Evolutionary conservation across 1,140 invertebrate genomes (phyloP), one percentile per base, ranked within the genome.

Genomic region (Drosophila lacertosa): DNA sequence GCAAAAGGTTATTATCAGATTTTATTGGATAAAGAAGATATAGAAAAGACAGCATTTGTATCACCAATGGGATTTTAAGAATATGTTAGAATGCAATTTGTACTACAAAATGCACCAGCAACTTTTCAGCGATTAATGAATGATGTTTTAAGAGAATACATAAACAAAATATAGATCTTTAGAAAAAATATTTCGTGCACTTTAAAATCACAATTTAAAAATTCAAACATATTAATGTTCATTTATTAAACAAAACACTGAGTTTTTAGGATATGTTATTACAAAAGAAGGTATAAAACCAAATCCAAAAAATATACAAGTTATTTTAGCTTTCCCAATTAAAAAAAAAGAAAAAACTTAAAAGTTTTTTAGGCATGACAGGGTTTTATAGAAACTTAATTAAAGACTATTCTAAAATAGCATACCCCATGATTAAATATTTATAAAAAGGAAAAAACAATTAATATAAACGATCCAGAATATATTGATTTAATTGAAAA

Each of bases 401-500:
- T 4, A 42, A 18, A 18, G 2, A 42, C 6, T 20, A 42, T 10
- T 42, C 39, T 3, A 42, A 20, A 20, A 20, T 18, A 42, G 16
- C 6, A 10, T 18, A 20, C 16, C 6, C 39, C 18, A 42, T 20
- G 39, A 42, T 42, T 3, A 18, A 13, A 18, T 20, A 18, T 20
- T 42, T 42, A n/a, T n/a, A n/a, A n/a, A 9, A 40, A 40, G 37
- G 37, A 7, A 4, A n/a, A 4, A 7, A 3, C 37, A 40, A 40
- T 40, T 9, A 40, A 40, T 40, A 4, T 1, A 40, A 40, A 18
- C 6, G 37, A 40, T 9, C 13, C 15, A 40, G 13, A 40, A 9
- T 40, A 16, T 40, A 40, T 40, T 16, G 37, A 40, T 40, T 13
- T 15, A 7, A 16, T 40, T 6, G 37, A 40, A 40, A 40, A 40